phyloP scores from a whole-genome alignment of 2,888 invertebrate genomes.

The Campoplex nolae region DNA sequence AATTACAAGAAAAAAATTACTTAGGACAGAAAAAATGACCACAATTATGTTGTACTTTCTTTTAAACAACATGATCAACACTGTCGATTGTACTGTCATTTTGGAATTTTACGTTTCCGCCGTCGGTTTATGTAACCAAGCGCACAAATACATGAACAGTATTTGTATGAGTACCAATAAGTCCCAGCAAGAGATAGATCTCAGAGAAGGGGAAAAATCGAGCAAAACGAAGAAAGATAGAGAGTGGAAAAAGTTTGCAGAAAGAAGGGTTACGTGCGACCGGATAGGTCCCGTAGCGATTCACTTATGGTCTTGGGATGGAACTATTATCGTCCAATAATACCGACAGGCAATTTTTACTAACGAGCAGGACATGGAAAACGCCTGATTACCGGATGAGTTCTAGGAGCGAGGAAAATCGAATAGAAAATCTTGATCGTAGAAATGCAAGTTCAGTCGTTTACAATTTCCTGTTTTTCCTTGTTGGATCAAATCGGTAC shows the following conservation, averaged over 20 bases:
- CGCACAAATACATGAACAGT: not conserved
- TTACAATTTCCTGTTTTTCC: constrained; percentile 68
- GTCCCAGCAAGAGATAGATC: not conserved
- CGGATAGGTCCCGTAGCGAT: constrained; percentile 47
- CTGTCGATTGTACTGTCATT: constrained; percentile 24
- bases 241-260: not conserved
- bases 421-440: constrained; percentile 36
- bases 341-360: constrained; percentile 67
- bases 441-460: constrained; percentile 31
- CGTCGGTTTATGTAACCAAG: constrained; percentile 19
- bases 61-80: constrained; percentile 26
- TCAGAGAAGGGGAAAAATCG: not conserved
- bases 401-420: constrained; percentile 41
- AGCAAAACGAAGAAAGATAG: constrained; percentile 7
- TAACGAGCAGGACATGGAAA: constrained; percentile 69
- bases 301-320: constrained; percentile 53
- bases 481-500: constrained; percentile 55
- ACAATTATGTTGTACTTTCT: constrained; percentile 19
- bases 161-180: constrained; percentile 1
- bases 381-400: constrained; percentile 63
- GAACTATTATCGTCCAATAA: constrained; percentile 67
- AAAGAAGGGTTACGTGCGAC: constrained; percentile 48
- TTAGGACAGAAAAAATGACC: no score
- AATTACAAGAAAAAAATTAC: not conserved
- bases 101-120: constrained; percentile 48